Conservation (phyloP, 2,113 vertebrate species). For the Hippolais icterina region DNA sequence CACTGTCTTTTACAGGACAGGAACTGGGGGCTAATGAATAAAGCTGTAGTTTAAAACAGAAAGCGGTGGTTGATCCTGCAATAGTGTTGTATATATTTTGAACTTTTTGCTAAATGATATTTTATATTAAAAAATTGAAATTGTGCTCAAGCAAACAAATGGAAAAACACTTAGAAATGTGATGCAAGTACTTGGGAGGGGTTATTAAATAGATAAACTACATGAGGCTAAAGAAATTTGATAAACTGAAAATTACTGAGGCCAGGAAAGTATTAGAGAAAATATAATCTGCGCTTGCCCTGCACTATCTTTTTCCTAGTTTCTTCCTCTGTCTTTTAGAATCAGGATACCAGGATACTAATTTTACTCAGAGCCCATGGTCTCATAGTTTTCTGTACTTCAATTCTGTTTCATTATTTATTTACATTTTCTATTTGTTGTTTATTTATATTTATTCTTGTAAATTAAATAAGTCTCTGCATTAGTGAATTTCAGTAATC, state of each 20-base stretch:
- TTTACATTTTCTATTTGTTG: neutral
- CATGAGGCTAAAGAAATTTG: neutral
- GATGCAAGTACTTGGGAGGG: neutral
- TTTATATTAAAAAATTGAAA: neutral
- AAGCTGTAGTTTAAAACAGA: neutral
- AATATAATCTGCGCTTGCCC: neutral
- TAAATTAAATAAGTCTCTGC: neutral
- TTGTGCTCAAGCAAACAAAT: neutral
- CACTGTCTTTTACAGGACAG: neutral
- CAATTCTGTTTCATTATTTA: neutral
- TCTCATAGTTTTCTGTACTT: neutral
- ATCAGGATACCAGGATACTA: neutral
- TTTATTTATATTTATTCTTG: neutral
- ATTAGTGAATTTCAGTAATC: neutral
- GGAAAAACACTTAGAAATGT: neutral
- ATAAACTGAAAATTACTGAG: neutral
- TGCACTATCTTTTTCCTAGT: neutral
- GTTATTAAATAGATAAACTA: neutral
- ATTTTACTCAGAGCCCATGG: neutral
- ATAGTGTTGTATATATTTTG: neutral
- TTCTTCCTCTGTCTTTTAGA: neutral
- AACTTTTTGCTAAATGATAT: neutral
- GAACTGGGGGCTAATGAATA: neutral
- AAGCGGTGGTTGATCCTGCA: neutral
- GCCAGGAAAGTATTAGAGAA: neutral